Base-by-base conservation (phyloP, 2,113 vertebrate species). In the Engraulis encrasicolus region DNA sequence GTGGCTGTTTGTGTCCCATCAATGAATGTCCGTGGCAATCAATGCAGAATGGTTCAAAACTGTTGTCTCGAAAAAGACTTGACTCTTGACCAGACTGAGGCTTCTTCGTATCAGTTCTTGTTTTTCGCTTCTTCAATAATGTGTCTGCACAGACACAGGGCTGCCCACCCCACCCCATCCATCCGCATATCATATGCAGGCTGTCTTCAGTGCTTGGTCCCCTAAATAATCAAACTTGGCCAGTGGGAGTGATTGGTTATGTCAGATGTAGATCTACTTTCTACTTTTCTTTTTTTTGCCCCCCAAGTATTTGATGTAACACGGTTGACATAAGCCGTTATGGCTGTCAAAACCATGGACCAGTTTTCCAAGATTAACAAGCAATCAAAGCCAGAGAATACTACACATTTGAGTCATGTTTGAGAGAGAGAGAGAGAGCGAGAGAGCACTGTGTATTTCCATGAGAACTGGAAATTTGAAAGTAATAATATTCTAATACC, bases 401-500 rank as follows among this genome's bases (percentile, higher is more conserved):
- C 79, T 78, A 78, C 81, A 88, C 40, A 45, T 45, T 9, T 45
- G 86, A 82, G 77, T 91, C 90, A 90, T 90, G 91, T 96, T 94
- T 94, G 92, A 93, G 79, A n/a, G n/a, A n/a, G n/a, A n/a, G n/a
- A n/a, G n/a, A n/a, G n/a, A n/a, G n/a, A n/a, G n/a, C n/a, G n/a
- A n/a, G n/a, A 94, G 94, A 96, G 93, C 95, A 96, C 96, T 95
- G 93, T 96, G 95, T 71, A 95, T 96, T 96, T 91, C 94, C 94
- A 95, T 90, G 90, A 92, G 94, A 96, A 97, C 97, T 97, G 97
- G 96, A 98, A 97, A 93, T 90, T 90, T 87, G 91, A 89, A 94
- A 95, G 93, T 91, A 92, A 94, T 95, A 91, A 95, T 93, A 93
- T 96, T 95, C 94, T 96, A 94, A 95, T 95, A 89, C 91, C 93